Evolutionary conservation across 1,140 invertebrate genomes (phyloP), one percentile per base, ranked within the genome.

Genomic region (Drosophila ambigua): DNA sequence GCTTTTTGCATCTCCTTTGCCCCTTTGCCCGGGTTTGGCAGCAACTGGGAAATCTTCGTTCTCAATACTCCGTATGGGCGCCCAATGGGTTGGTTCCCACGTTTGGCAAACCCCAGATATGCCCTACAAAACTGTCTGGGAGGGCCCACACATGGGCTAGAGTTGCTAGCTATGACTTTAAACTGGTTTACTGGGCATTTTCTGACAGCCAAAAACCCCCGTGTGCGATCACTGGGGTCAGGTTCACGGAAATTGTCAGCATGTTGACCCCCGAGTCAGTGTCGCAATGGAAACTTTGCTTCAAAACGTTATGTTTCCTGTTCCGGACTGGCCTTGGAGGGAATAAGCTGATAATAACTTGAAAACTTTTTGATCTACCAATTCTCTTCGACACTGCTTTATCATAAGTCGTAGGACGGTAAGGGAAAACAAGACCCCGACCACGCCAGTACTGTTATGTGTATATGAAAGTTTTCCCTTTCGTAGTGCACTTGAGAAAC

Each of bases 261-360:
- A n/a, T 53, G 4, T 39, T 35, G 50, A 23, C 28, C 50, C 15
- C 28, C 50, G n/a, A 65, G 48, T 57, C 11, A 67, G 26, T 67
- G 31, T 55, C 73, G 43, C 52, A 72, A 51, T 15, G 26, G 11
- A 26, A 61, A 48, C 26, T 15, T 16, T 31, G 39, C 46, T 50
- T 6, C 31, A 72, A 63, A 55, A 39, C 44, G 9, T 53, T 64
- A 43, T 51, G 71, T 64, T 87, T 87, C 75, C 77, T 63, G 77
- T 85, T 87, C 84, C 64, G 50, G 57, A 45, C 31, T 50, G 46
- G 26, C 31, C 28, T 11, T 2, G 23, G n/a, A 46, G 50, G 31
- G 49, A 9, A 2, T 41, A 68, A 55, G 43, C 50, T 50, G 39
- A 48, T 39, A 26, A 9, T 55, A 15, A 6, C 62, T 60, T 72